A percentile compares a stretch with the other conserved stretches of the same genome.
phyloP scores from a whole-genome alignment of 2,113 vertebrate genomes.

The Oryzias javanicus region DNA sequence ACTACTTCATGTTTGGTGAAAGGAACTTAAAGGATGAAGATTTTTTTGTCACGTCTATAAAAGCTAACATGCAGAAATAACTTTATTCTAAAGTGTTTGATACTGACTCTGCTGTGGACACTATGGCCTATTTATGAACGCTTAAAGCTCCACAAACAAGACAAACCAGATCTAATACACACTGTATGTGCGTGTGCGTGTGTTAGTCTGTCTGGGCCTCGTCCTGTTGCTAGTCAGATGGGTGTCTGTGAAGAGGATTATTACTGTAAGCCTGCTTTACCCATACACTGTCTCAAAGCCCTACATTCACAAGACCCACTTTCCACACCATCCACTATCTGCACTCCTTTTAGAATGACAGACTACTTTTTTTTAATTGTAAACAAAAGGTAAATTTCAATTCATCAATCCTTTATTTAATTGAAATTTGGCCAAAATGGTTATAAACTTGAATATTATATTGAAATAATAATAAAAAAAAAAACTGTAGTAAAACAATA shows the following conservation, averaged over 20 bases:
- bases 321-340: conserved; percentile 45
- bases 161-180: conserved; percentile 43
- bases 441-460: no score
- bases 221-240: conserved; percentile 77
- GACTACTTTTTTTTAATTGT: not conserved
- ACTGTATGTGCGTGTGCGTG: conserved; percentile 5
- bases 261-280: conserved; percentile 77
- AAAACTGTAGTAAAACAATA: no score
- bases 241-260: conserved; percentile 81
- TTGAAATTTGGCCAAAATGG: no score
- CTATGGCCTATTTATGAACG: conserved; percentile 28
- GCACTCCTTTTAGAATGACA: conserved; percentile 13
- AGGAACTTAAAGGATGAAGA: conserved; percentile 9
- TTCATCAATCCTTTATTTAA: no score
- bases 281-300: conserved; percentile 73
- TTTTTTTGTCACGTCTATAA: conserved; percentile 39
- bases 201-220: conserved; percentile 53
- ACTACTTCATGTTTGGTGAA: conserved; percentile 22
- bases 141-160: conserved; percentile 35
- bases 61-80: conserved; percentile 26
- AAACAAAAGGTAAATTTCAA: no score
- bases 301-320: conserved; percentile 77
- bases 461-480: no score
- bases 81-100: conserved; percentile 7
- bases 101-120: conserved; percentile 4